These are phyloP conservation scores for Drosophila emarginata DNA, from an alignment of 2,888 invertebrate genomes.

Conservation along the genomic window DNA sequence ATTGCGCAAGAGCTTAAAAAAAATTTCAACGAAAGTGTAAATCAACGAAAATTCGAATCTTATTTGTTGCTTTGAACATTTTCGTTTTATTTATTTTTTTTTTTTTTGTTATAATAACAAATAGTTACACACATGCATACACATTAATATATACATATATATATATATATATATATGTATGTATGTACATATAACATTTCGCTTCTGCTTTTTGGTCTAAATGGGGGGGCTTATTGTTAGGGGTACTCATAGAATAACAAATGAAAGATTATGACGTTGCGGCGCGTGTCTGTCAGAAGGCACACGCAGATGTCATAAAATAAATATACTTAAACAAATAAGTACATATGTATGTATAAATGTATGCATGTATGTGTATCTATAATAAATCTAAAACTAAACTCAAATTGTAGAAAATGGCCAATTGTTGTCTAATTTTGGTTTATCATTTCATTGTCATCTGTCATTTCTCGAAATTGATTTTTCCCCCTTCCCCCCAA, in stretches of 20 bases:
- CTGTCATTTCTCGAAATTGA: constrained; percentile 5
- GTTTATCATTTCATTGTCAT: constrained; percentile 27
- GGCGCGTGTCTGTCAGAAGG: constrained; percentile 39
- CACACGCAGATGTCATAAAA: constrained; percentile 51
- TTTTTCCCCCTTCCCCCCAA: no score
- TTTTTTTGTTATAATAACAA: not conserved
- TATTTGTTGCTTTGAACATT: constrained; percentile 3
- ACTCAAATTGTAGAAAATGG: constrained; percentile 48
- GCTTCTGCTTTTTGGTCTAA: constrained; percentile 13
- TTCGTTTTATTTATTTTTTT: constrained; percentile 11
- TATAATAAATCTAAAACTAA: constrained; percentile 19
- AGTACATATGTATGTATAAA: not conserved
- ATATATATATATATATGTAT: not conserved
- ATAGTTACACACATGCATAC: not conserved
- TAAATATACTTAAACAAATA: constrained; percentile 15
- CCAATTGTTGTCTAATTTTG: constrained; percentile 52
- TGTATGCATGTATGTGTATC: constrained; percentile 8
- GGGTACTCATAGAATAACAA: constrained; percentile 35
- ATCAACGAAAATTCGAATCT: constrained; percentile 13
- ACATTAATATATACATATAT: no score
- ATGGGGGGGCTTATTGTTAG: constrained; percentile 26
- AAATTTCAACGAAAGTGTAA: constrained; percentile 8
- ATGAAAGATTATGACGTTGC: constrained; percentile 40
- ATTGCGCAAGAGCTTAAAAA: not conserved
- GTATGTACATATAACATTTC: constrained; percentile 5